phyloP scores from a whole-genome alignment of 2,888 invertebrate genomes.

The Megastigmus dorsalis region DNA sequence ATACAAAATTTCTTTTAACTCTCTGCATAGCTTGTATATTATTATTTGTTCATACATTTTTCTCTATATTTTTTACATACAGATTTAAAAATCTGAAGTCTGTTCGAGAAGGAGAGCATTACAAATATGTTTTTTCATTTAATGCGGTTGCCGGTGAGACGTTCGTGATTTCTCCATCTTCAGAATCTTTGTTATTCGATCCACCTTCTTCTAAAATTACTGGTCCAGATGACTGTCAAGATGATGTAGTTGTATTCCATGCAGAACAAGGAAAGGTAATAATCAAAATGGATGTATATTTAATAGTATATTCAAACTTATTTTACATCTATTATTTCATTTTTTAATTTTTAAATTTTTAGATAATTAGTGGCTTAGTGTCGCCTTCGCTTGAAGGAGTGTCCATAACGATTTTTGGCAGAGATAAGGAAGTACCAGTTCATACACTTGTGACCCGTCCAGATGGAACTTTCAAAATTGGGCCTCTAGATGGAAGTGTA shows the following conservation, averaged over 20 bases:
- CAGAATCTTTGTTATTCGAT: constrained; percentile 83
- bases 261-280: constrained; percentile 77
- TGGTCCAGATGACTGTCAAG: constrained; percentile 82
- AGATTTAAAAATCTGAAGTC: constrained; percentile 34
- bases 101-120: constrained; percentile 55
- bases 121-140: constrained; percentile 73
- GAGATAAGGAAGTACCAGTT: constrained; percentile 66
- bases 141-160: constrained; percentile 66
- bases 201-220: constrained; percentile 79
- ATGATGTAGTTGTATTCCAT: constrained; percentile 79
- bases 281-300: background rate
- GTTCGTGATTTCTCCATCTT: constrained; percentile 81
- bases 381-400: constrained; percentile 68
- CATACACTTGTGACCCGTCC: constrained; percentile 77
- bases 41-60: background rate
- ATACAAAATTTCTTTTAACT: background rate
- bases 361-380: constrained; percentile 69
- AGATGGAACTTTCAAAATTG: constrained; percentile 88
- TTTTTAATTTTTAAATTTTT: constrained; percentile 26
- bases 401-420: constrained; percentile 67
- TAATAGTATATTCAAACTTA: background rate
- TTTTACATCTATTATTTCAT: background rate
- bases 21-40: background rate
- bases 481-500: constrained; percentile 86
- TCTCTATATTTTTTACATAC: constrained; percentile 7